A percentile compares a stretch with the other conserved stretches of the same genome.
phyloP scores from a whole-genome alignment of 1,140 invertebrate genomes.

The Uloborus diversus region DNA sequence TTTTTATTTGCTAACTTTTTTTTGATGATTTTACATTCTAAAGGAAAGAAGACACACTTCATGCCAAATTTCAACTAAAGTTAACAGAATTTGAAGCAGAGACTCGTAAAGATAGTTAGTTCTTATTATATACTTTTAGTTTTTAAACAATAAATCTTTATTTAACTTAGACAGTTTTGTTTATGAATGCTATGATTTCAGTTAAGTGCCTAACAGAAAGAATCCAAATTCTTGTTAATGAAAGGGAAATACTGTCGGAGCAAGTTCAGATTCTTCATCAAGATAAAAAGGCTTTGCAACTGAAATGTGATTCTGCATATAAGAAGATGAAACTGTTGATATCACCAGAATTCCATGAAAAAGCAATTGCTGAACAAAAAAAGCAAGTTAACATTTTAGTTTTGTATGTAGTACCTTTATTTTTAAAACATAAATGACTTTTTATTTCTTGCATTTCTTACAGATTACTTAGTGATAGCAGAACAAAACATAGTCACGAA shows the following conservation, averaged over 20 bases:
- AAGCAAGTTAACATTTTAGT: conserved; percentile 23
- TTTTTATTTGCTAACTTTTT: neutral
- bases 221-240: conserved; percentile 14
- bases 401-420: too few species aligned
- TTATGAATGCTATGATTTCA: neutral
- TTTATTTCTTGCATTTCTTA: neutral
- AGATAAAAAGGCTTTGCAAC: conserved; percentile 4
- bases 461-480: too few species aligned
- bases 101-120: conserved; percentile 25
- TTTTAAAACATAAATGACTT: too few species aligned
- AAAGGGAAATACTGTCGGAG: conserved; percentile 8
- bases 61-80: conserved; percentile 27
- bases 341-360: neutral
- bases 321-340: neutral
- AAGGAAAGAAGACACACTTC: conserved; percentile 26
- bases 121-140: neutral
- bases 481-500: too few species aligned
- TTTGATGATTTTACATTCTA: neutral
- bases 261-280: conserved; percentile 22
- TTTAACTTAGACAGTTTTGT: neutral
- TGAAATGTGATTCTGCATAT: neutral
- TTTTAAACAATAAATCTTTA: neutral
- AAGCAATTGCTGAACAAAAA: conserved; percentile 9
- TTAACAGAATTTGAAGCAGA: conserved; percentile 35
- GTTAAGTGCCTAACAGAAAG: conserved; percentile 17